Base-by-base conservation (phyloP, 1,140 invertebrate species). In the Conus ventricosus region DNA sequence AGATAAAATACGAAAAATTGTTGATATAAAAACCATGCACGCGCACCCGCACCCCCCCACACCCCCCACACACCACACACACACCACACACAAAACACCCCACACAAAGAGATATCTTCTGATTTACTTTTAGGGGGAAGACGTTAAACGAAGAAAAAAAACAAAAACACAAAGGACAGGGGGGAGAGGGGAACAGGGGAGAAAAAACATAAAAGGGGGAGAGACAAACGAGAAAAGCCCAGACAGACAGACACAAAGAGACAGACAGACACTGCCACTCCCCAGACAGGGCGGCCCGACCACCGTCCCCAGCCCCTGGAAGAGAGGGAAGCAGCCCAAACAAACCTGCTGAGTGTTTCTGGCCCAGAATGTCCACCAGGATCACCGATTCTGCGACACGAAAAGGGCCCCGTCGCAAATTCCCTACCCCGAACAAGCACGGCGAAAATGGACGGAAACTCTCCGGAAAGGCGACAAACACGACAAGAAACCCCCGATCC, bases 361-460 rank as follows among this genome's bases (percentile, higher is more conserved):
- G 95, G 0, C 98, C 99, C 84, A 99, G 96, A 55, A 99, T 96
- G 92, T 99, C 98, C 10, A 99, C 98, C 23, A 96, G 92, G 55
- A 99, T 96, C 71, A 99, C 97, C 1, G 99, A 99, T 99, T 97
- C 63, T 99, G 96, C 0, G 99, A 98, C 13, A 98, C 98, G 87
- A n/a, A n/a, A 95, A 96, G 60, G 89, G 82, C 13, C 89, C 90
- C 23, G 87, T 88, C 85, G 27, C 11, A 92, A n/a, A n/a, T n/a
- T 23, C 2, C 93, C 93, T 93, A 94, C 25, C n/a, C 84, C 91
- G 87, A 90, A 90, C 8, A n/a, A 91, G 53, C 2, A 91, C 75
- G 55, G 87, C 89, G 60, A n/a, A 93, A 91, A 13, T 88, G 63
- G 10, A 51, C 60, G n/a, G 86, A 93, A 93, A 1, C 55, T 90